phyloP scores from a whole-genome alignment of 2,797 vertebrate species.

The Hapalemur alaotrensis region DNA sequence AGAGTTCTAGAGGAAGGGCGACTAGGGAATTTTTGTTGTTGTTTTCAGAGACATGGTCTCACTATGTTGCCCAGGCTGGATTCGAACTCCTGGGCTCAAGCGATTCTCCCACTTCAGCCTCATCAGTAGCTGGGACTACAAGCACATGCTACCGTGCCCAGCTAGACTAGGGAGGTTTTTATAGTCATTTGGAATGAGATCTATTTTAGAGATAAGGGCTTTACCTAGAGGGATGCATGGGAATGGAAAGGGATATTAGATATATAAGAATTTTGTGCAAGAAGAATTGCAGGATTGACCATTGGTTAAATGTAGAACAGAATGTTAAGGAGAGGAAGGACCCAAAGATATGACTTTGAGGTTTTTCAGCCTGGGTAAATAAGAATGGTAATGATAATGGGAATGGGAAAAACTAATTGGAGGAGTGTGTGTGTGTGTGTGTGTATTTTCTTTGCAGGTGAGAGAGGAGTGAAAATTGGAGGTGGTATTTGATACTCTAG shows the following conservation, averaged over 20 bases:
- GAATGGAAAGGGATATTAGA: conserved; percentile 10
- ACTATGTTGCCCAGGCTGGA: background rate
- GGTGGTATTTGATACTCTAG: background rate
- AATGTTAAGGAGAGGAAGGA: background rate
- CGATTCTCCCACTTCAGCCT: background rate
- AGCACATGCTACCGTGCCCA: too few species aligned
- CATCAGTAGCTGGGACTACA: background rate
- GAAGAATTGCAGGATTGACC: background rate
- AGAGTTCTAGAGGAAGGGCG: background rate
- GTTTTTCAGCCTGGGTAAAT: background rate
- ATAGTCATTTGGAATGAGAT: background rate
- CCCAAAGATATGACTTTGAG: background rate
- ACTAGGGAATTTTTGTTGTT: background rate
- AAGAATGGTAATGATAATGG: background rate
- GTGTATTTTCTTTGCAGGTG: background rate
- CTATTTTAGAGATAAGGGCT: background rate
- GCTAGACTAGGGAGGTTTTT: conserved; percentile 8
- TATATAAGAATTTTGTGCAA: background rate
- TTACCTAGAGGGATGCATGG: background rate
- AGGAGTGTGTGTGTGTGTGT: background rate
- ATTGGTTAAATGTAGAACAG: background rate
- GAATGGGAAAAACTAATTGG: background rate
- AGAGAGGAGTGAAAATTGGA: conserved; percentile 7
- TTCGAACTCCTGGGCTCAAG: background rate
- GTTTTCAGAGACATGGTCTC: background rate